Base-by-base conservation (phyloP, 2,113 vertebrate species). In the Cettia cetti region DNA sequence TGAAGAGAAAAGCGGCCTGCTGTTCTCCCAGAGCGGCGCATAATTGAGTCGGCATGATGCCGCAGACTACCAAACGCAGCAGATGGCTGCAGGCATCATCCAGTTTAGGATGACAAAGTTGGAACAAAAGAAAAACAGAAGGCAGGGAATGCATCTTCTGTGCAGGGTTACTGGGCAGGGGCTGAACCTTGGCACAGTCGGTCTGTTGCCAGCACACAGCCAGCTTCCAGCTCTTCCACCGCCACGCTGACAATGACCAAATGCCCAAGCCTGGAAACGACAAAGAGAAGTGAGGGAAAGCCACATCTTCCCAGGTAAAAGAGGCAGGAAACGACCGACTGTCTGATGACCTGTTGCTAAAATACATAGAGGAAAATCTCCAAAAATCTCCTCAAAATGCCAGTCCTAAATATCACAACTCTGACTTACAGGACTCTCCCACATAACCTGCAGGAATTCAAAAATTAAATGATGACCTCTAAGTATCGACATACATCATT, bases 41-140 rank as follows among this genome's bases (percentile, higher is more conserved):
- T 95, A 95, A 95, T 96, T 87, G 93, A 93, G 88, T 60, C 93
- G 24, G 94, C 85, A 3, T 64, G 90, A 90, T 81, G 89, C 82
- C 19, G 11, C 92, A 35, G 49, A 86, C 80, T 57, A 88, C 93
- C 72, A 68, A 90, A 61, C 1, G 35, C 79, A 95, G 95, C 93
- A 97, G 94, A 96, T 92, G 95, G 95, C 94, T 94, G 91, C 47
- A 90, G 82, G 94, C 96, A 96, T 50, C 95, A 94, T 81, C 94
- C 92, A 96, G 94, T 95, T 97, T 95, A 91, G 96, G 95, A 97
- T 94, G 96, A 97, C 92, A 93, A 91, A 97, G 96, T 92, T 90
- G 2, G 44, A 93, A 97, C 95, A 96, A 89, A 94, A 93, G 96
- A 14, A 86, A 97, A 92, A 70, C 92, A 95, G 95, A 94, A 97